phyloP scores from a whole-genome alignment of 2,113 vertebrate species.

The Ceyx melanurus region DNA sequence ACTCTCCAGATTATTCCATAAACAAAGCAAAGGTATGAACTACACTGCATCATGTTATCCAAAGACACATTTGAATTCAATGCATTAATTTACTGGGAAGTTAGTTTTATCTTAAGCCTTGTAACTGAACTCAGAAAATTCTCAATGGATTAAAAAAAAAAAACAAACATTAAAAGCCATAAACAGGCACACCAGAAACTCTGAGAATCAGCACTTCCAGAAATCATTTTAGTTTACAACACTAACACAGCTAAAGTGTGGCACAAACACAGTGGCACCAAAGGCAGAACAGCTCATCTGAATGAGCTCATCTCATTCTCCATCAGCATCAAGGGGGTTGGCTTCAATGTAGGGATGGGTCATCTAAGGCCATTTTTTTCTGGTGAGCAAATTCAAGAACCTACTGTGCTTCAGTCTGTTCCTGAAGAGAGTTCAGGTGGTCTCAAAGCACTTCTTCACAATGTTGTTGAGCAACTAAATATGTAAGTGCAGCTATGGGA shows the following conservation, averaged over 20 bases:
- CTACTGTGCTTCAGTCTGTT: background rate
- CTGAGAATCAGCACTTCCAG: background rate
- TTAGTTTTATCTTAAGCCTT: background rate
- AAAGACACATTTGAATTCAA: background rate
- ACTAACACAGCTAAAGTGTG: background rate
- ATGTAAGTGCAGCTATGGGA: background rate
- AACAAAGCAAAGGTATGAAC: background rate
- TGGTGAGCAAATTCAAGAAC: background rate
- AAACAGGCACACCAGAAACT: background rate
- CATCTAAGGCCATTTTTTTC: background rate
- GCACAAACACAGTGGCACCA: background rate
- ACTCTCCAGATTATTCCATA: background rate
- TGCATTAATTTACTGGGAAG: background rate
- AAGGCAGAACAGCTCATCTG: background rate
- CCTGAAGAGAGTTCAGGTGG: background rate
- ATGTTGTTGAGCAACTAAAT: background rate
- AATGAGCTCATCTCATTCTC: background rate
- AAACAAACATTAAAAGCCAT: too few species aligned
- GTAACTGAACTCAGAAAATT: background rate
- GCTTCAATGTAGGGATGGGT: background rate
- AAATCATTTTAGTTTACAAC: background rate
- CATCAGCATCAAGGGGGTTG: background rate
- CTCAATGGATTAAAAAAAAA: background rate
- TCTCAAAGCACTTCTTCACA: background rate
- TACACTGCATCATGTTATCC: background rate